Conservation (phyloP, 2,113 vertebrate species). For the Alligator mississippiensis region DNA sequence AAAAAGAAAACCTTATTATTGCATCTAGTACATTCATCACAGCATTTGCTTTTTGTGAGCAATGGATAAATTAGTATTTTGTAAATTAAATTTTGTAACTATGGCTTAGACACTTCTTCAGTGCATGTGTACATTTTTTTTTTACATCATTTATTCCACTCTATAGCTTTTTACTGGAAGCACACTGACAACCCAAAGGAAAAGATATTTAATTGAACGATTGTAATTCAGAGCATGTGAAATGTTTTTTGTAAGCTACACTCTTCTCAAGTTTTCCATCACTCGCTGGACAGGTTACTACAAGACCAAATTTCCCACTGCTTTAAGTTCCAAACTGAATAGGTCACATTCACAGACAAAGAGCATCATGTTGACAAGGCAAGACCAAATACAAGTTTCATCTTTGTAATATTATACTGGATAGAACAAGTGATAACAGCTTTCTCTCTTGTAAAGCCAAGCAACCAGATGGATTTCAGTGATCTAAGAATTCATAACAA, state of each 20-base stretch:
- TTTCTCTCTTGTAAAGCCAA: slow-evolving; percentile 84
- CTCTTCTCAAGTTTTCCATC: not conserved
- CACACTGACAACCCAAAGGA: rapidly evolving
- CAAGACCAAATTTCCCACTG: slow-evolving; percentile 76
- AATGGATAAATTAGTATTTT: not conserved
- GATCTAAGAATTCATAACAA: slow-evolving; percentile 81
- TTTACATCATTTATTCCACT: not conserved
- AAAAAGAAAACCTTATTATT: not conserved
- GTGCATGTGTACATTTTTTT: not conserved
- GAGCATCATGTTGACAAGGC: slow-evolving; percentile 75
- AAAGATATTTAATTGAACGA: not conserved
- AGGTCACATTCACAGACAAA: slow-evolving; percentile 74
- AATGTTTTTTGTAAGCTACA: not conserved
- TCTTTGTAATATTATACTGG: slow-evolving; percentile 77
- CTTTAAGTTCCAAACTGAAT: slow-evolving; percentile 29
- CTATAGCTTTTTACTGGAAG: not conserved
- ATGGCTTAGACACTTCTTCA: not conserved
- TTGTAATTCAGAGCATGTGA: not conserved
- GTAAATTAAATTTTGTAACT: not conserved
- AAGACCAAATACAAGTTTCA: slow-evolving; percentile 74
- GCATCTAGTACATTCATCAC: not conserved
- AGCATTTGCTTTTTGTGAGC: rapidly evolving
- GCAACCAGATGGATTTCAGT: slow-evolving; percentile 77
- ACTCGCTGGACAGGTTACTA: not conserved
- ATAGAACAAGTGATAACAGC: slow-evolving; percentile 84